phyloP scores from a whole-genome alignment of 35 echinoderm and acorn worm species.

The Diadema setosum region DNA sequence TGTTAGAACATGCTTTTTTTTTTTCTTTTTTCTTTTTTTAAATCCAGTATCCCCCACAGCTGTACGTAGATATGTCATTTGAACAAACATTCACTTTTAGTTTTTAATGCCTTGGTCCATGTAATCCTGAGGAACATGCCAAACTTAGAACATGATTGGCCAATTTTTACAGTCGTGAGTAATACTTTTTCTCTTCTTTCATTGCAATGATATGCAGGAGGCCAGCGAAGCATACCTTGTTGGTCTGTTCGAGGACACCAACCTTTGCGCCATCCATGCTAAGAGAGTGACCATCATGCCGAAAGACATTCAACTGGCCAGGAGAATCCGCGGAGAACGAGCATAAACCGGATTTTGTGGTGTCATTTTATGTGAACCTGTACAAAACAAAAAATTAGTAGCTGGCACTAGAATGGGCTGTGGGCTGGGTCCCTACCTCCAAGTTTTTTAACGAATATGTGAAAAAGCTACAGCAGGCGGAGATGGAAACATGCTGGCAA shows the following conservation, averaged over 20 bases:
- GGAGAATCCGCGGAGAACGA: slow-evolving; percentile 77
- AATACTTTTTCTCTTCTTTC: slow-evolving; percentile 44
- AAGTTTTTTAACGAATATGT: too few species aligned
- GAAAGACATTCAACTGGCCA: slow-evolving; percentile 80
- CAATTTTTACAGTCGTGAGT: too few species aligned
- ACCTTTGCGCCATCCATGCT: slow-evolving; percentile 92
- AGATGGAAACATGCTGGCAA: too few species aligned
- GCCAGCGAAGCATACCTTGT: slow-evolving; percentile 96
- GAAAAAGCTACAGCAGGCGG: too few species aligned
- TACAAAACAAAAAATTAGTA: not conserved
- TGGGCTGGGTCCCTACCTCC: not conserved
- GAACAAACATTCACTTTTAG: too few species aligned
- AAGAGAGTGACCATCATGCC: slow-evolving; percentile 93
- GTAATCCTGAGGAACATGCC: too few species aligned
- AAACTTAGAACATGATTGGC: too few species aligned
- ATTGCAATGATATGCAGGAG: slow-evolving; percentile 61
- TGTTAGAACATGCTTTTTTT: too few species aligned
- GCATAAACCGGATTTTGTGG: slow-evolving; percentile 39
- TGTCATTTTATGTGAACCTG: not conserved
- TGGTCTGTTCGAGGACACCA: slow-evolving; percentile 83
- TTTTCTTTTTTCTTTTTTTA: too few species aligned
- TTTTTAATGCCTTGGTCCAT: too few species aligned
- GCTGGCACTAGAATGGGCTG: not conserved
- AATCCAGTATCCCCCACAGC: too few species aligned
- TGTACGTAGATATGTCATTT: too few species aligned